Base-by-base conservation (phyloP, 2,888 invertebrate species). In the Meiosimyza decipiens region DNA sequence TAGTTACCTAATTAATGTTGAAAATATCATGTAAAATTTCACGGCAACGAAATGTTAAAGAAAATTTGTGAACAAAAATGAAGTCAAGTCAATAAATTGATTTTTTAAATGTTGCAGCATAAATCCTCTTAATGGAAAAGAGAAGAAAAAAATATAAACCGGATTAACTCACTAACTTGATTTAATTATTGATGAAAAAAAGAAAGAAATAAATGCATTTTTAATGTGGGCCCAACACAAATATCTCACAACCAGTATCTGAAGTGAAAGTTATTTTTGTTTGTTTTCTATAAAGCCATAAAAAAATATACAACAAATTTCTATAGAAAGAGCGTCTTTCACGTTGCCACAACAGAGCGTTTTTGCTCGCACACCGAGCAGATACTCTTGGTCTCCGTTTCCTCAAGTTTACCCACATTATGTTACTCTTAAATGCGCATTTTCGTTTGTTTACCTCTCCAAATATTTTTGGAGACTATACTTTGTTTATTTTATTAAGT, bases 211-310 rank as follows among this genome's bases (percentile, higher is more conserved):
- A 40, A 40, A 40, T 40, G 40, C 40, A 40, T 40, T 40, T 40
- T 51, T 5, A 50, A 51, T 64, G 64, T 64, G 51, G 64, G 64
- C 13, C 64, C 51, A 51, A 18, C 7, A 28, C 57, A 57, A 6
- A 5, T n/a, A 49, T 63, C 40, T 49, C 12, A 47, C 40, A 47
- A 63, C 62, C 62, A n/a, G 40, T 55, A 55, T 55, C n/a, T 40
- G 63, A 6, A 71, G 63, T 71, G 59, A 74, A 51, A 68, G 50
- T 74, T 73, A 62, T 60, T 59, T 55, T 59, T 18, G 7, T 28
- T 57, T 65, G 6, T 57, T 71, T 7, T 49, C 9, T n/a, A n/a
- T 62, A 49, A 47, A n/a, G 28, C 13, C 50, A 51, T 51, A 13
- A 57, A 55, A 63, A 15, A 65, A 49, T 57, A 67, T 49, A 67